Evolutionary conservation across 2,113 vertebrate genomes (phyloP).

Genomic region (Hippolais icterina): DNA sequence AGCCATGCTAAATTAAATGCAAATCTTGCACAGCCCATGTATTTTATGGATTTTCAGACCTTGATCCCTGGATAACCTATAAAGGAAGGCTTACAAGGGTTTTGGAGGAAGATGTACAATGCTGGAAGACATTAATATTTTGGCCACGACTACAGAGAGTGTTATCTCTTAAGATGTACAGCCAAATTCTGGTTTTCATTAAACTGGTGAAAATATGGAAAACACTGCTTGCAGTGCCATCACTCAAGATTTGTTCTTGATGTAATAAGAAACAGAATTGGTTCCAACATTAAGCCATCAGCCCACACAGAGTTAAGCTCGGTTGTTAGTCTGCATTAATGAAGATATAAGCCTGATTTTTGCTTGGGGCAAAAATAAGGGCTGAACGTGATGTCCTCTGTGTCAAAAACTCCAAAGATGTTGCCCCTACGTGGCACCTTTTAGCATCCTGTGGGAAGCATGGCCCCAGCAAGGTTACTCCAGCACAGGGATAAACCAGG

Average conservation of each 20-base stretch:
- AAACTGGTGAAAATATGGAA: neutral
- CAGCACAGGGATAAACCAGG: neutral
- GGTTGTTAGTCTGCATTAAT: neutral
- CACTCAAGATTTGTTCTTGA: neutral
- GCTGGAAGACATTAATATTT: slow-evolving; percentile 34
- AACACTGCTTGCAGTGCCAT: neutral
- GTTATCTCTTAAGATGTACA: slow-evolving; percentile 35
- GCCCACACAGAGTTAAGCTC: neutral
- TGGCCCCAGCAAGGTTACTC: neutral
- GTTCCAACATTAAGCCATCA: neutral
- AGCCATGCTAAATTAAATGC: neutral
- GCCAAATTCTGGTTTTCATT: slow-evolving; percentile 42
- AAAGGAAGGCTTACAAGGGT: neutral
- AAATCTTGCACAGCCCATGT: neutral
- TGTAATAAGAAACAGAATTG: neutral
- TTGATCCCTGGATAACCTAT: slow-evolving; percentile 38
- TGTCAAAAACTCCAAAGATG: neutral
- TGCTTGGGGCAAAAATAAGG: neutral
- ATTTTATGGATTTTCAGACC: neutral
- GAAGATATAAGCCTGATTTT: neutral
- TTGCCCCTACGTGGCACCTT: neutral
- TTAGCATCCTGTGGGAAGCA: neutral
- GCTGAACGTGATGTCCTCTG: neutral
- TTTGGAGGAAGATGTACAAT: neutral
- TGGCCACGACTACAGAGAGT: slow-evolving; percentile 22